Percentiles rank a stretch among this genome's conserved stretches.
Evolutionary conservation across 2,797 vertebrate genomes (phyloP).

Genomic region (Tokudaia tokunoshimensis): DNA sequence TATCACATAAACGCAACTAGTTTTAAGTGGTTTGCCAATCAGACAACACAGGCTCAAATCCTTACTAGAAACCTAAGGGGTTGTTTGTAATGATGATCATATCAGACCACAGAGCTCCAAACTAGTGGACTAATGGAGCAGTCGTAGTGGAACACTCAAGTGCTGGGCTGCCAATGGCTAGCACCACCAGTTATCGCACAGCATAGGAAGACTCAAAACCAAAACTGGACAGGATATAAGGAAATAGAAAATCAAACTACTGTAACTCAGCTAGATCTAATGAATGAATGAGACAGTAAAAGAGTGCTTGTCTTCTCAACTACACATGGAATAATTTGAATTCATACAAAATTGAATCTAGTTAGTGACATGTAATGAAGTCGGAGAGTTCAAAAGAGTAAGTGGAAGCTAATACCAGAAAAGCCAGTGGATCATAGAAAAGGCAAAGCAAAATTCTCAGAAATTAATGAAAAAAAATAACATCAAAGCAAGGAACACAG

Average conservation of each 20-base stretch:
- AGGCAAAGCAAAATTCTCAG: background rate
- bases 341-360: background rate
- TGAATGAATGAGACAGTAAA: background rate
- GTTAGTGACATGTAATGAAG: background rate
- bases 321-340: background rate
- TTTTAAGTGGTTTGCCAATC: background rate
- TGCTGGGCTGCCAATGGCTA: background rate
- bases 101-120: too few relatives aligned
- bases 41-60: background rate
- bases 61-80: background rate
- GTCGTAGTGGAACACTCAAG: too few relatives aligned
- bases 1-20: background rate
- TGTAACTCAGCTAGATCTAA: background rate
- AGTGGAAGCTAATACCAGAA: background rate
- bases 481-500: background rate
- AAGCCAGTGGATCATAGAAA: background rate
- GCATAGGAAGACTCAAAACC: background rate
- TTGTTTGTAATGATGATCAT: background rate
- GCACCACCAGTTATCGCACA: background rate
- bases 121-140: background rate
- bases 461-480: slow-evolving; percentile 15
- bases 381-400: background rate
- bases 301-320: background rate
- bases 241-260: background rate
- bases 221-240: background rate